phyloP scores from a whole-genome alignment of 2,113 vertebrate species.

The Ahaetulla prasina region DNA sequence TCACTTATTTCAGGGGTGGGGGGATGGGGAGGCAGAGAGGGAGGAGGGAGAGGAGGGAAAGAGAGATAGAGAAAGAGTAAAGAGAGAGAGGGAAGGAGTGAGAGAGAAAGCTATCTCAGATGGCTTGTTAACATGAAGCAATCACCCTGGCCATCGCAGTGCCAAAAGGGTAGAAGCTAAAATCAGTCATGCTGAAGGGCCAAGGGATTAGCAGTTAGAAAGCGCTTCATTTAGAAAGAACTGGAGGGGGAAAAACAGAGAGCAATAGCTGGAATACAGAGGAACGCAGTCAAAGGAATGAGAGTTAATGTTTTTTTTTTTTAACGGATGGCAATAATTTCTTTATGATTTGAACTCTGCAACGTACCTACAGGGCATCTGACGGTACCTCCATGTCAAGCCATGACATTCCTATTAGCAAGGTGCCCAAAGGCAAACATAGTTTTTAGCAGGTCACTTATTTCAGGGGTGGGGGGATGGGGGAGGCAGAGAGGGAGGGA shows the following conservation, averaged over 20 bases:
- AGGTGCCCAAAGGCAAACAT: background rate
- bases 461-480: background rate
- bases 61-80: background rate
- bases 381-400: background rate
- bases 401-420: background rate
- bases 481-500: background rate
- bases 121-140: background rate
- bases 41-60: background rate
- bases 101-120: background rate
- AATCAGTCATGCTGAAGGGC: background rate
- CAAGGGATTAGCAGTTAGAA: background rate
- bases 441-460: background rate
- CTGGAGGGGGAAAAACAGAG: background rate
- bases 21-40: background rate
- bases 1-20: background rate
- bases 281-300: slow-evolving; percentile 2
- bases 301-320: background rate
- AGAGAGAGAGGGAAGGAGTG: background rate
- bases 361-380: background rate
- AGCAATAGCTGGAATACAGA: background rate
- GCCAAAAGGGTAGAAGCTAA: slow-evolving; percentile 1
- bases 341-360: background rate
- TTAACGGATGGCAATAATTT: slow-evolving; percentile 1
- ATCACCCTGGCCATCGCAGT: background rate
- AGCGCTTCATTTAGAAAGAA: background rate